These are phyloP conservation scores for Bombus cullumanus DNA, from an alignment of 1,140 invertebrate species.

Conservation along the genomic window DNA sequence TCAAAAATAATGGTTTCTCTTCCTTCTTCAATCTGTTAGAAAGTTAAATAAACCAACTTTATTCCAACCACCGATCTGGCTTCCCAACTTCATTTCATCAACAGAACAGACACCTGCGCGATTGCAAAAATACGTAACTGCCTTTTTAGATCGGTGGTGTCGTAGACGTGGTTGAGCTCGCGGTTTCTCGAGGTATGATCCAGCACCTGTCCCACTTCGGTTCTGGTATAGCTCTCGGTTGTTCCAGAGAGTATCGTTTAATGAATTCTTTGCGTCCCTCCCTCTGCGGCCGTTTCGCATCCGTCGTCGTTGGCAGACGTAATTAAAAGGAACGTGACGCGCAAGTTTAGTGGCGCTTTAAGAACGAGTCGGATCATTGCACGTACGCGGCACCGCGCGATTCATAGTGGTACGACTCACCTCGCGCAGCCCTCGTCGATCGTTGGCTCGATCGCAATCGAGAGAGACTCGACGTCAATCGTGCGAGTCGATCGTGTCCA, in stretches of 20 bases:
- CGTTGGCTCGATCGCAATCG: conserved; percentile 4
- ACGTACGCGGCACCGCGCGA: conserved; percentile 42
- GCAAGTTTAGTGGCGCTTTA: conserved; percentile 59
- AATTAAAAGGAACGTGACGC: conserved; percentile 62
- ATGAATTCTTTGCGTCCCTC: conserved; percentile 45
- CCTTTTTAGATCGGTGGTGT: not conserved
- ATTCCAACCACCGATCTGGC: not conserved
- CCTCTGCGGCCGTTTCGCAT: conserved; percentile 40
- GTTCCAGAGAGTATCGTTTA: conserved; percentile 49
- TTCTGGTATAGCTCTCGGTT: conserved; percentile 1
- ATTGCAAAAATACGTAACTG: not conserved
- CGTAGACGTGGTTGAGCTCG: not conserved
- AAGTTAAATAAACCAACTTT: not conserved
- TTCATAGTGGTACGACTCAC: conserved; percentile 57
- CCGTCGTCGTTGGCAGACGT: conserved; percentile 56
- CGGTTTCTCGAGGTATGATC: conserved; percentile 33
- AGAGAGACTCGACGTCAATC: not conserved
- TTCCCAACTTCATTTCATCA: not conserved
- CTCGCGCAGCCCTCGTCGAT: conserved; percentile 47
- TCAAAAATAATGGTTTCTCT: no score
- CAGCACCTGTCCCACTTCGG: conserved; percentile 52
- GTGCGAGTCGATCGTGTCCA: not conserved
- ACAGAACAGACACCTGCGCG: not conserved
- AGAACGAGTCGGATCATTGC: conserved; percentile 44
- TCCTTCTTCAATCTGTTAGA: no score